Conservation (phyloP, 2,888 invertebrate genomes). For the Psococerastis gibbosa region DNA sequence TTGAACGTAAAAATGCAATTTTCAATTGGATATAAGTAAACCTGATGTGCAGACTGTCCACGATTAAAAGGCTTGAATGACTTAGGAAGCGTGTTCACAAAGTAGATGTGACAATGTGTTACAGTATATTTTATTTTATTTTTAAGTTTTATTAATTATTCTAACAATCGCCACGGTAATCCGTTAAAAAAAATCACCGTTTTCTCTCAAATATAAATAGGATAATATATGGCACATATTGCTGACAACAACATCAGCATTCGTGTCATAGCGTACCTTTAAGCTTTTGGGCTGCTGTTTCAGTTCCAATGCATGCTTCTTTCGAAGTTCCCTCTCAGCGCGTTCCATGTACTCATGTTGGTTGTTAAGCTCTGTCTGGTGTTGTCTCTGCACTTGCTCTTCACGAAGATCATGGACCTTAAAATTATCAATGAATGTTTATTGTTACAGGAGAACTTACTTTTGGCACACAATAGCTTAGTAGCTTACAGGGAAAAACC, state of each 20-base stretch:
- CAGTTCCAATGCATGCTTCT: conserved; percentile 90
- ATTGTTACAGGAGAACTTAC: no score
- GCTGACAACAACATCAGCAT: conserved; percentile 4
- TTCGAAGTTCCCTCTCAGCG: conserved; percentile 81
- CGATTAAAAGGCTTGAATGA: no score
- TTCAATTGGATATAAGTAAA: no score
- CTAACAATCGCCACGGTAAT: no score
- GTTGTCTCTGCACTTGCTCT: conserved; percentile 75
- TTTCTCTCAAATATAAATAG: background rate
- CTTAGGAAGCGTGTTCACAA: no score
- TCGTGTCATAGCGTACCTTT: conserved; percentile 53
- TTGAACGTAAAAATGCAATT: no score
- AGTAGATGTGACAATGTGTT: no score
- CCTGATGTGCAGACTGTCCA: no score
- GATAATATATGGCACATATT: conserved; percentile 1
- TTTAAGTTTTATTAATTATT: no score
- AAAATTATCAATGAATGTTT: background rate
- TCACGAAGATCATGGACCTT: conserved; percentile 71
- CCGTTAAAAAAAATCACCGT: conserved; percentile 13
- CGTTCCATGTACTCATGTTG: conserved; percentile 93
- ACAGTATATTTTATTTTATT: no score
- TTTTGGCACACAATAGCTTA: no score
- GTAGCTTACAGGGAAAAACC: no score
- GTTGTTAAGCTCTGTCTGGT: conserved; percentile 85
- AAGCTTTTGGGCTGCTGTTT: conserved; percentile 98